Evolutionary conservation across 2,888 invertebrate genomes (phyloP).

Genomic region (Antitype chi): DNA sequence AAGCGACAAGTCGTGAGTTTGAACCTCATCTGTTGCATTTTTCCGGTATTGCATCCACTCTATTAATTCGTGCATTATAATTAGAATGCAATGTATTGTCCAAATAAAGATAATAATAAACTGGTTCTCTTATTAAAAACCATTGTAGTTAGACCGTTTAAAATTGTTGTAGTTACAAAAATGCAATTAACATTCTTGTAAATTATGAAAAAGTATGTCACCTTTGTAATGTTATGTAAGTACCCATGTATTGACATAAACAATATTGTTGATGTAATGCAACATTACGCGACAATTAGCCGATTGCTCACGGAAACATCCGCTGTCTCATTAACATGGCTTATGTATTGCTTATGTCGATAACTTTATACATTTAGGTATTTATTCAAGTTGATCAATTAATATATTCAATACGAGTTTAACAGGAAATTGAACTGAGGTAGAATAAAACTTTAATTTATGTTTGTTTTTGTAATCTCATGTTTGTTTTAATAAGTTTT

Average conservation of each 20-base stretch:
- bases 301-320: slow-evolving; percentile 27
- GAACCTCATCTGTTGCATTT: neutral
- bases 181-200: neutral
- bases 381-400: slow-evolving; percentile 13
- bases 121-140: neutral
- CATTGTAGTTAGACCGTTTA: neutral
- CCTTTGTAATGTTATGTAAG: neutral
- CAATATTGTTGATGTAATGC: neutral
- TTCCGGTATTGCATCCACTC: neutral
- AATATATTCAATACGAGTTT: slow-evolving; percentile 3
- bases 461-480: slow-evolving; percentile 11
- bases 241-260: neutral
- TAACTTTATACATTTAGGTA: slow-evolving; percentile 19
- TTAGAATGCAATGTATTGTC: neutral
- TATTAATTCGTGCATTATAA: neutral
- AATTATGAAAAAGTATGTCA: neutral
- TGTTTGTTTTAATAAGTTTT: neutral
- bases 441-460: neutral
- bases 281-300: slow-evolving; percentile 5
- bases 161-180: neutral
- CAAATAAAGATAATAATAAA: neutral
- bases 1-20: neutral
- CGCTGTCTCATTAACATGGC: slow-evolving; percentile 13
- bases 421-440: slow-evolving; percentile 11
- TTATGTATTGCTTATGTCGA: neutral